Conservation (phyloP, 2,797 vertebrate genomes). For the Bryconaethiops microstoma region DNA sequence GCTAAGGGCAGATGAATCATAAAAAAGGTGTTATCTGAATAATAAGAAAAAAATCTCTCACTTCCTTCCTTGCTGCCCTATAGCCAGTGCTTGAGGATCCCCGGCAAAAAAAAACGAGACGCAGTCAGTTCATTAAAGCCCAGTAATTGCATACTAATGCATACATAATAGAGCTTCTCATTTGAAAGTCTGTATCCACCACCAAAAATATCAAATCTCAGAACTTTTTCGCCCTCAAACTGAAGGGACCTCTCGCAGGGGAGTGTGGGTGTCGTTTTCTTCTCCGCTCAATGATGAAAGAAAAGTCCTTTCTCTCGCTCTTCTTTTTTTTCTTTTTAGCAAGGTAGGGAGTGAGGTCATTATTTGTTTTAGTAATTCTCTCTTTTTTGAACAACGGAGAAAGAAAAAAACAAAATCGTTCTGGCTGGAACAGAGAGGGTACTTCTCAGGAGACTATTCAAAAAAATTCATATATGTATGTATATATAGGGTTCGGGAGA, state of each 20-base stretch:
- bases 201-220: not conserved
- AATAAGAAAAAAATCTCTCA: not conserved
- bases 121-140: conserved; percentile 23
- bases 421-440: not conserved
- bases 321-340: conserved; percentile 56
- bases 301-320: conserved; percentile 59
- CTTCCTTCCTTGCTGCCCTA: not conserved
- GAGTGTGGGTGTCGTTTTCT: conserved; percentile 7
- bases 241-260: conserved; percentile 6
- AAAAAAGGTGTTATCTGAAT: not conserved
- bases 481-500: conserved; percentile 67
- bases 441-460: conserved; percentile 68
- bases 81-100: not conserved
- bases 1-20: not conserved
- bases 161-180: not conserved
- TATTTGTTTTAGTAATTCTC: conserved; percentile 72
- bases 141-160: conserved; percentile 1
- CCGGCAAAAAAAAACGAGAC: not conserved
- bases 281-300: conserved; percentile 64
- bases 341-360: conserved; percentile 68
- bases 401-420: conserved; percentile 38
- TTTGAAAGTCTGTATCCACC: not conserved
- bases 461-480: conserved; percentile 74
- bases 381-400: conserved; percentile 59
- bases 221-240: not conserved